Evolutionary conservation across 92 coral and sea anemone species (phyloP), one percentile per base, ranked within the genome.

Genomic region (Palythoa heliodiscus): DNA sequence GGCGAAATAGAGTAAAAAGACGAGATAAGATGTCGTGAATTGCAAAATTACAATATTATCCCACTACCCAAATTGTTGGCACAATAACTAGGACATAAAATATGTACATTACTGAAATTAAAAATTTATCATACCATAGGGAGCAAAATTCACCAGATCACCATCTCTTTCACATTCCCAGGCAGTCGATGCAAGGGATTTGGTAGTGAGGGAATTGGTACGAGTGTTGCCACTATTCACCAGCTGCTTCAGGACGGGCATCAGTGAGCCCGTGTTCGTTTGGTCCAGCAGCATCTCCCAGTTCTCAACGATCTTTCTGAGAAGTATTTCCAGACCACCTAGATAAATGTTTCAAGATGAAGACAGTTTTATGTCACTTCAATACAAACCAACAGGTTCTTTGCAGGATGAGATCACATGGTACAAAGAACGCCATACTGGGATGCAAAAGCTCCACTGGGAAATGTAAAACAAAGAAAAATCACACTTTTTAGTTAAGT

Each of bases 321-420:
- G 95, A 69, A 96, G 89, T 11, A 93, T 78, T 78, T 93, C 93
- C 58, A 92, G 88, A 19, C 99, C 99, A 43, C 97, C 99, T 96
- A 39, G 77, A 64, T 19, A 7, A 11, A 74, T 29, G 15, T 52
- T 47, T 40, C 3, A 16, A 58, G 20, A n/a, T 48, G 43, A 58
- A 13, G 64, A 58, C 64, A 58, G 64, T 58, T 15, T 15, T 2
- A 22, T 58, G 3, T n/a, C 14, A 58, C 17, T 58, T 15, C 64
- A 58, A 15, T 2, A 16, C 20, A 58, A 29, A 29, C 35, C 35
- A 29, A 29, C n/a, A n/a, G n/a, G n/a, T n/a, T n/a, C n/a, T n/a
- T n/a, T n/a, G n/a, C n/a, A n/a, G n/a, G n/a, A n/a, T n/a, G n/a
- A n/a, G n/a, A n/a, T n/a, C n/a, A n/a, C n/a, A n/a, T n/a, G n/a